Evolutionary conservation across 2,888 invertebrate genomes (phyloP).

Genomic region (Cerceris ruficornis): DNA sequence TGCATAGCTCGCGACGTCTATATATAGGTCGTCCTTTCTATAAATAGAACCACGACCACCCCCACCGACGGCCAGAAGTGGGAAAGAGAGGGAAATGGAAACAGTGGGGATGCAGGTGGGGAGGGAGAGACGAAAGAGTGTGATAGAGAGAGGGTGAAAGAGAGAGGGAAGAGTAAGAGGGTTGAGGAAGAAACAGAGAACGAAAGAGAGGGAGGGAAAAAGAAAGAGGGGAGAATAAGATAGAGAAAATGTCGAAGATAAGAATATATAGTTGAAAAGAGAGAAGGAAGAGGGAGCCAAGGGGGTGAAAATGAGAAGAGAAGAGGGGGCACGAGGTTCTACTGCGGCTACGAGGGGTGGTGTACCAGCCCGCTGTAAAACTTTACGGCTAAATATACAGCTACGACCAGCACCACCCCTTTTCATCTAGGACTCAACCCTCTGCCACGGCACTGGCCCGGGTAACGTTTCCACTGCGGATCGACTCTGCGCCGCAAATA

Average conservation of each 20-base stretch:
- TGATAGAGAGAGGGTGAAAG: slow-evolving; percentile 4
- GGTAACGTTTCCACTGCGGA: slow-evolving; percentile 47
- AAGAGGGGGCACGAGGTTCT: slow-evolving; percentile 11
- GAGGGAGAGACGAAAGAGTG: background rate
- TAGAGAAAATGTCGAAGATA: background rate
- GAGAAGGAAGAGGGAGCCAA: slow-evolving; percentile 7
- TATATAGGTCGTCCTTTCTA: slow-evolving; percentile 80
- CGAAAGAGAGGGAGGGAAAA: background rate
- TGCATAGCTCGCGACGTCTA: slow-evolving; percentile 79
- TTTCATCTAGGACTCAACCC: slow-evolving; percentile 8
- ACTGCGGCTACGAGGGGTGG: slow-evolving; percentile 37
- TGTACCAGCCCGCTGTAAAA: slow-evolving; percentile 46
- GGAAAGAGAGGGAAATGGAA: slow-evolving; percentile 17
- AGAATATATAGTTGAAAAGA: too few relatives aligned
- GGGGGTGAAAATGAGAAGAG: background rate
- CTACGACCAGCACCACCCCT: slow-evolving; percentile 4
- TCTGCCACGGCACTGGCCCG: slow-evolving; percentile 3
- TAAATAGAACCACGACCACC: slow-evolving; percentile 77
- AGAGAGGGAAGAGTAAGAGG: background rate
- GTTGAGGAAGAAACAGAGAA: background rate
- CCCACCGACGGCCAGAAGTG: slow-evolving; percentile 40
- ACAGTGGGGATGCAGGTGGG: slow-evolving; percentile 10
- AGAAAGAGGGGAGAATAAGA: background rate
- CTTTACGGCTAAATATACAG: slow-evolving; percentile 70
- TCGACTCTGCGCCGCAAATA: slow-evolving; percentile 52